phyloP scores from a whole-genome alignment of 2,113 vertebrate genomes.

The Podiceps cristatus region DNA sequence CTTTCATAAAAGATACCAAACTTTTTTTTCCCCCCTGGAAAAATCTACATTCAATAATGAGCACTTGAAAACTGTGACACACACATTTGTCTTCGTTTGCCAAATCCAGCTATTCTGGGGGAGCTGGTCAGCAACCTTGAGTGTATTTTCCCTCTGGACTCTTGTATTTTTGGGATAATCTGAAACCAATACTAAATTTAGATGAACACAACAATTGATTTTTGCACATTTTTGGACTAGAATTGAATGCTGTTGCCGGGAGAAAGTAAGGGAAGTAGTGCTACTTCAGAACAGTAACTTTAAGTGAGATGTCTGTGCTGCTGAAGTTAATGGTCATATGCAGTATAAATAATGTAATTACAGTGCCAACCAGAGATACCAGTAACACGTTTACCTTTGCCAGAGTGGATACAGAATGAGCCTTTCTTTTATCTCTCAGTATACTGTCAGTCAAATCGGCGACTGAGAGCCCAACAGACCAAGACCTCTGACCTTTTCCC shows the following conservation, averaged over 20 bases:
- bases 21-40: background rate
- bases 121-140: background rate
- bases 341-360: background rate
- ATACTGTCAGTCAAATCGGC: slow-evolving; percentile 92
- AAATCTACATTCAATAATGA: background rate
- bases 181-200: too few species aligned
- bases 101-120: background rate
- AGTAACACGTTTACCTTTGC: slow-evolving; percentile 84
- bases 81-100: background rate
- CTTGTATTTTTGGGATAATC: background rate
- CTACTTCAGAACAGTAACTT: background rate
- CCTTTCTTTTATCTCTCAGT: slow-evolving; percentile 84
- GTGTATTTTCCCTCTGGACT: background rate
- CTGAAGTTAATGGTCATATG: background rate
- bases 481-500: slow-evolving; percentile 90
- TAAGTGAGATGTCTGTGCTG: background rate
- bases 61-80: background rate
- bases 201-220: background rate
- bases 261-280: background rate
- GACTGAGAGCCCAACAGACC: slow-evolving; percentile 92
- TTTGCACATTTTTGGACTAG: background rate
- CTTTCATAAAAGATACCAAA: background rate
- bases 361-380: background rate
- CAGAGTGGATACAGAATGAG: slow-evolving; percentile 90
- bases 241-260: background rate